These are phyloP conservation scores for Neotragus moschatus DNA, from an alignment of 2,113 vertebrate genomes.

Conservation along the genomic window DNA sequence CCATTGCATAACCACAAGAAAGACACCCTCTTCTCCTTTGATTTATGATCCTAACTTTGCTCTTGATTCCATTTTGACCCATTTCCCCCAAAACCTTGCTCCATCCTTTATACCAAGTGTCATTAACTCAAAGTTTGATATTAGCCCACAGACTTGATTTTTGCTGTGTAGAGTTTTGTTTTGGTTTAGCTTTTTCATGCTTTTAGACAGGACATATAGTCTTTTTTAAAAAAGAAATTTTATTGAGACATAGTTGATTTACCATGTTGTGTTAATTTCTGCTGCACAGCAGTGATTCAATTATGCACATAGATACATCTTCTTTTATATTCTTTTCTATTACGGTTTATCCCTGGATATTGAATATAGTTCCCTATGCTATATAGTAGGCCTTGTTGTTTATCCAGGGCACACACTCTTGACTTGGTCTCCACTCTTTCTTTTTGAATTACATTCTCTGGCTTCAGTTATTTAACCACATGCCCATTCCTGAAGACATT, in stretches of 20 bases:
- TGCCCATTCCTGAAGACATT: neutral
- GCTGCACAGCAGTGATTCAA: neutral
- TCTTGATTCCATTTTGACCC: neutral
- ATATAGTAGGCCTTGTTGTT: neutral
- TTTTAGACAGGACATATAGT: neutral
- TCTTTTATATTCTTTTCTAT: neutral
- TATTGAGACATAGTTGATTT: neutral
- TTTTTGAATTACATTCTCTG: neutral
- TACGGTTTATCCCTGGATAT: neutral
- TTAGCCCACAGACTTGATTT: neutral
- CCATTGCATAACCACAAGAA: neutral
- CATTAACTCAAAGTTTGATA: neutral
- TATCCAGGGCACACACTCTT: neutral
- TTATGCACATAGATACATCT: neutral
- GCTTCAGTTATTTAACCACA: neutral
- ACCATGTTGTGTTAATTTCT: neutral
- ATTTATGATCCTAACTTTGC: neutral
- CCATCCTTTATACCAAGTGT: neutral
- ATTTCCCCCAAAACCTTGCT: neutral
- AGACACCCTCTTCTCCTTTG: neutral
- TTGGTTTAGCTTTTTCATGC: neutral
- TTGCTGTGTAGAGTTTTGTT: neutral
- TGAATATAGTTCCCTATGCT: neutral
- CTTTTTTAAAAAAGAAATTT: neutral
- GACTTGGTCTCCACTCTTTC: neutral